A percentile compares a stretch with the other conserved stretches of the same genome.
Evolutionary conservation across 2,888 invertebrate species (phyloP).

Genomic region (Phyllotreta cruciferae): DNA sequence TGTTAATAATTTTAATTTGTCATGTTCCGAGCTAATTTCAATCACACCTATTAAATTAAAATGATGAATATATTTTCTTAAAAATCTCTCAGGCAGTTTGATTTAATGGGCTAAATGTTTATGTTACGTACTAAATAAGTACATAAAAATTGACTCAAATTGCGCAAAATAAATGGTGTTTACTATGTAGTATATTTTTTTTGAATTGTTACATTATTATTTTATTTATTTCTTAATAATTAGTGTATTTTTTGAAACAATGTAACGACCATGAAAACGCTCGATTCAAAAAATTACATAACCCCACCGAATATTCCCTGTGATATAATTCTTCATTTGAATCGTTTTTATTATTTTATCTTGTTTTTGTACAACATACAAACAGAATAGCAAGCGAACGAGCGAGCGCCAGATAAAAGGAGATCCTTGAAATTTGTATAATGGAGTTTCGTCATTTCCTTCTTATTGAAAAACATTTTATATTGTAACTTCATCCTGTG

Average conservation of each 20-base stretch:
- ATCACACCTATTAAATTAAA: no score
- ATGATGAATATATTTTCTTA: no score
- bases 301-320: conserved; percentile 1
- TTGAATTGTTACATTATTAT: no score
- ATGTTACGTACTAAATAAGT: no score
- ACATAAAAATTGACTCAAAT: no score
- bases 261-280: conserved; percentile 5
- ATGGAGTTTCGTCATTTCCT: conserved; percentile 53
- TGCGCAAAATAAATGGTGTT: no score
- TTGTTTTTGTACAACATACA: conserved; percentile 29
- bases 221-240: neutral
- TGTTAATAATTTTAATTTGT: no score
- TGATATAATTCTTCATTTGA: conserved; percentile 29
- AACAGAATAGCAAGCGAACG: conserved; percentile 31
- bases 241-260: neutral
- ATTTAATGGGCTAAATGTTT: no score
- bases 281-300: conserved; percentile 14
- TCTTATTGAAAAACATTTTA: conserved; percentile 52
- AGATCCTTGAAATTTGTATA: conserved; percentile 49
- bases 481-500: conserved; percentile 49
- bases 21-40: no score
- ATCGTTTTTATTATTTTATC: conserved; percentile 30
- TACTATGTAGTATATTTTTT: no score
- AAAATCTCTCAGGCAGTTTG: no score
- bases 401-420: conserved; percentile 38